A percentile compares a stretch with the other conserved stretches of the same genome.
Conservation (phyloP, 1,140 invertebrate species). For the Amyelois transitella region DNA sequence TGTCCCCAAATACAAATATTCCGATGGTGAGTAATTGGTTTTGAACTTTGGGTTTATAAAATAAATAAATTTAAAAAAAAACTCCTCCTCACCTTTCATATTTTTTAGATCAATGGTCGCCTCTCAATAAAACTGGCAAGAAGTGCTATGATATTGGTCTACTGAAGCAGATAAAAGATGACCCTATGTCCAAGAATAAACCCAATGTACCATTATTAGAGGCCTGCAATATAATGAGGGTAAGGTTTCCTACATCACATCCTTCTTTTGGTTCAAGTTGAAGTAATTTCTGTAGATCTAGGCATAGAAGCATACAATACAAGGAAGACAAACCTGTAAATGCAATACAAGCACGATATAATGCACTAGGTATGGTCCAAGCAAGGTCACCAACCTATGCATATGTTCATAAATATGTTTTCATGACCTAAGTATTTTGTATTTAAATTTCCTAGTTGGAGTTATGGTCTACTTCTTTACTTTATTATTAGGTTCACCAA, state of each 20-base stretch:
- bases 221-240: constrained; percentile 58
- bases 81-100: constrained; percentile 8
- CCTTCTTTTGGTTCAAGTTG: too few species aligned
- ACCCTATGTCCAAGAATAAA: constrained; percentile 82
- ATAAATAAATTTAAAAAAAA: not conserved
- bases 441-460: too few species aligned
- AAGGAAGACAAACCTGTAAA: too few species aligned
- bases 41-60: not conserved
- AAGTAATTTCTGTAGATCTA: too few species aligned
- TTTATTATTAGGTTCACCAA: too few species aligned
- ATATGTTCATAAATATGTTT: too few species aligned
- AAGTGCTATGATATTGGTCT: constrained; percentile 89
- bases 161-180: constrained; percentile 82
- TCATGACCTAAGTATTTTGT: too few species aligned
- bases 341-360: too few species aligned
- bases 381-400: too few species aligned
- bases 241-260: constrained; percentile 13
- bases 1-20: constrained; percentile 62
- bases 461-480: too few species aligned
- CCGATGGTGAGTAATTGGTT: constrained; percentile 33
- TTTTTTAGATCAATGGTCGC: constrained; percentile 87
- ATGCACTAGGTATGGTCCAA: too few species aligned
- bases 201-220: constrained; percentile 76
- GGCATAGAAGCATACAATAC: too few species aligned
- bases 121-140: constrained; percentile 85